These are phyloP conservation scores for Halcyon leucocephala DNA, from an alignment of 2,797 vertebrate genomes.

Conservation along the genomic window DNA sequence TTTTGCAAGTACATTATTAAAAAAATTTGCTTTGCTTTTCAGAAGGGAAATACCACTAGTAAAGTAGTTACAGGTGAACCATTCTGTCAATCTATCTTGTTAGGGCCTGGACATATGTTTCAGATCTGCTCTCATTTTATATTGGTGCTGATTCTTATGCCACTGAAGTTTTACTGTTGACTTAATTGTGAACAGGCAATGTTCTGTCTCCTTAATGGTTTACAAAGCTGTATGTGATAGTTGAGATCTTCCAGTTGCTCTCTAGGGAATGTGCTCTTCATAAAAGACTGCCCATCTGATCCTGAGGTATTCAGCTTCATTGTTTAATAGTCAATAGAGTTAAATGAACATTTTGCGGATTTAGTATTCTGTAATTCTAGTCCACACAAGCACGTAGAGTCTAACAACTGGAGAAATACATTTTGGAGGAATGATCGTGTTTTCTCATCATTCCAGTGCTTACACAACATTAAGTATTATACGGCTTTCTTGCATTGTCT, in stretches of 20 bases:
- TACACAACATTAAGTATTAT: conserved; percentile 32
- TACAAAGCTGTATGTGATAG: neutral
- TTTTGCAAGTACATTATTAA: neutral
- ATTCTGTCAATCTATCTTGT: neutral
- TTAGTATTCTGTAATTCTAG: neutral
- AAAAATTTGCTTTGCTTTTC: neutral
- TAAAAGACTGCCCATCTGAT: neutral
- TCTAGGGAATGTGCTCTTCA: neutral
- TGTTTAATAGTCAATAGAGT: neutral
- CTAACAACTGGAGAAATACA: neutral
- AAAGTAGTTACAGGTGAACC: neutral
- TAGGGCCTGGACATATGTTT: neutral
- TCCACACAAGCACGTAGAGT: neutral
- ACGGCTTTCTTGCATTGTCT: neutral
- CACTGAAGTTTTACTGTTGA: neutral
- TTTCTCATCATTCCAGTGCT: neutral
- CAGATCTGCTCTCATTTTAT: neutral
- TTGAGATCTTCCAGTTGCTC: neutral
- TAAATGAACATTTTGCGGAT: neutral
- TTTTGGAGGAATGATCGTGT: neutral
- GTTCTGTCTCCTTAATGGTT: neutral
- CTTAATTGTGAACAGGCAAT: neutral
- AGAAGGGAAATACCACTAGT: neutral
- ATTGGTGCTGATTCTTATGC: neutral
- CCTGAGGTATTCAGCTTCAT: neutral